Evolutionary conservation across 1,140 invertebrate genomes (phyloP).

Genomic region (Aphaenogaster floridana): DNA sequence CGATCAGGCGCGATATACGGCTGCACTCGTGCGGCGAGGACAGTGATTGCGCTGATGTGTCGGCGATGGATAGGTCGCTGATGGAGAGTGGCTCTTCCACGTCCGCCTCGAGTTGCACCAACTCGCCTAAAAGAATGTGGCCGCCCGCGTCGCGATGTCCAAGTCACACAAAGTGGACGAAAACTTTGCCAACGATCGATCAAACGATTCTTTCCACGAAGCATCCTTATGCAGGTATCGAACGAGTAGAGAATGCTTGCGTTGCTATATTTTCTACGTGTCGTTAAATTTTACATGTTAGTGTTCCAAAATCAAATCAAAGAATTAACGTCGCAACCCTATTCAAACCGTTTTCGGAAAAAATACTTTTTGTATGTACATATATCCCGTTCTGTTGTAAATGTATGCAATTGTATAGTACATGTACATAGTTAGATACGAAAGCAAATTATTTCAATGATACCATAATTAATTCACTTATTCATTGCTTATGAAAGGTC

Average conservation of each 20-base stretch:
- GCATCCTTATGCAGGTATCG: slow-evolving; percentile 83
- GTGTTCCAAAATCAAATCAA: background rate
- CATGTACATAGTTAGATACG: background rate
- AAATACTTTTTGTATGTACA: background rate
- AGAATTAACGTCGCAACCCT: background rate
- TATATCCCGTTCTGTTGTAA: background rate
- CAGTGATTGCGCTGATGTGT: slow-evolving; percentile 82
- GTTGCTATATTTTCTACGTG: slow-evolving; percentile 6
- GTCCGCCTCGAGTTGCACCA: slow-evolving; percentile 89
- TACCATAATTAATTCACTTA: slow-evolving; percentile 9
- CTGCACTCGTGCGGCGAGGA: slow-evolving; percentile 83
- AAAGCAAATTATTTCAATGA: background rate
- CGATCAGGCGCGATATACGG: slow-evolving; percentile 76
- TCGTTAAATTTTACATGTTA: background rate
- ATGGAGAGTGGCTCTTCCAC: slow-evolving; percentile 89
- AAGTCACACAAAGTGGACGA: slow-evolving; percentile 83
- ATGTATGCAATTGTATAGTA: background rate
- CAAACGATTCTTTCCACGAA: slow-evolving; percentile 83
- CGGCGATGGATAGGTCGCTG: slow-evolving; percentile 86
- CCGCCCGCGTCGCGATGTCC: slow-evolving; percentile 85
- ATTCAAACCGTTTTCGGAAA: background rate
- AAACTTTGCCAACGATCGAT: slow-evolving; percentile 83
- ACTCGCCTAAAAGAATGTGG: slow-evolving; percentile 89
- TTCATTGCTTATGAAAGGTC: slow-evolving; percentile 14
- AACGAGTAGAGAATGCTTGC: slow-evolving; percentile 31